Percentiles rank a stretch among this genome's conserved stretches.
These are phyloP conservation scores for Matsumurasca onukii DNA, from an alignment of 1,140 invertebrate genomes.

Conservation along the genomic window DNA sequence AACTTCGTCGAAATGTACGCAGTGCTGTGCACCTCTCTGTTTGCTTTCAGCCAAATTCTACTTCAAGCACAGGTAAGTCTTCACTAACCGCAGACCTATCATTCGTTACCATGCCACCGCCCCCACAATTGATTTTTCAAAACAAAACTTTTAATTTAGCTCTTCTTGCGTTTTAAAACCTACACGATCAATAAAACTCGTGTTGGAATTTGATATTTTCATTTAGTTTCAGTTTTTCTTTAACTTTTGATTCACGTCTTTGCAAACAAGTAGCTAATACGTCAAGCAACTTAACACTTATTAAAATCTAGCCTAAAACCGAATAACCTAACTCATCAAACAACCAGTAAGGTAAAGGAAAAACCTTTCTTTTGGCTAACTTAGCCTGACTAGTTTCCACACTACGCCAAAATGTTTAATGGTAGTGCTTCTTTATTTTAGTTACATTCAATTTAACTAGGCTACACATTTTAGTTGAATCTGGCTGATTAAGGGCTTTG, in stretches of 20 bases:
- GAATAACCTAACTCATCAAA: no score
- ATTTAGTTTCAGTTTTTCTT: slow-evolving; percentile 1
- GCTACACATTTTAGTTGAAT: no score
- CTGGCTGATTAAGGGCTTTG: no score
- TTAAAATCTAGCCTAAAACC: no score
- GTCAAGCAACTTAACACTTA: no score
- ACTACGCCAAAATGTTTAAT: no score
- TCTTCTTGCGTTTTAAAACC: background rate
- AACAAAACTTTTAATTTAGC: background rate
- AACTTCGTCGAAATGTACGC: slow-evolving; percentile 7
- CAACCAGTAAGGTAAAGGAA: no score
- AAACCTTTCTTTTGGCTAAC: no score
- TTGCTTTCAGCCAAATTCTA: slow-evolving; percentile 3
- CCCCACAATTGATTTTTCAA: slow-evolving; percentile 19
- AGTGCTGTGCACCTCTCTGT: background rate
- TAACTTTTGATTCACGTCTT: background rate
- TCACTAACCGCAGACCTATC: background rate
- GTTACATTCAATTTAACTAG: no score
- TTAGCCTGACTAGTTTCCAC: no score
- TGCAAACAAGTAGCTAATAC: background rate
- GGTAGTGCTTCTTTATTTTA: no score
- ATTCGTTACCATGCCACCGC: slow-evolving; percentile 23
- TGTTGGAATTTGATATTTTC: background rate
- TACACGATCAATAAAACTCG: background rate
- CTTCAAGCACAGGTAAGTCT: slow-evolving; percentile 2